Evolutionary conservation across 2,888 invertebrate genomes (phyloP), one percentile per base, ranked within the genome.

Genomic region (Drosophila nigritarsus): DNA sequence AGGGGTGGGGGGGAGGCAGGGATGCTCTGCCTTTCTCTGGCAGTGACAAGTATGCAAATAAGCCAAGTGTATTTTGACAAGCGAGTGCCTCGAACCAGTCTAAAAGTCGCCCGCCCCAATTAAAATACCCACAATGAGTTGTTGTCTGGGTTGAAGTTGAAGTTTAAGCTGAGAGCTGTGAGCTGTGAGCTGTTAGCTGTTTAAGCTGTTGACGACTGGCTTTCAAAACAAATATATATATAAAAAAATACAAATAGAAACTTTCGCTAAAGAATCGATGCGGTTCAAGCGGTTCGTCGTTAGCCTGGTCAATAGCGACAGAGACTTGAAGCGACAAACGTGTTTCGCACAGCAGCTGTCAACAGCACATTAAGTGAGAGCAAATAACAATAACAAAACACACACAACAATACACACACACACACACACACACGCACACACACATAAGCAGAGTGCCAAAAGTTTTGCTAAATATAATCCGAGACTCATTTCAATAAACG

Each of bases 401-500:
- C 64, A 56, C 42, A 24, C 24, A 24, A 24, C 24, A 24, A 24
- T 24, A 24, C 24, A 67, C 73, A 73, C 64, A 73, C 63, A 24
- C 24, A 67, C 73, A 73, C 64, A 73, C 63, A 53, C 38, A 66
- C 51, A 64, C 48, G 54, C 53, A 55, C 59, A 65, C 34, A 73
- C 61, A 64, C 56, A 62, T 1, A 74, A 34, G 34, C 49, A 58
- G 51, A 49, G 62, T 70, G 65, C 61, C 79, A 75, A 84, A 77
- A 77, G 64, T 71, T 55, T 82, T 59, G 75, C 75, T 85, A 84
- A 83, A 87, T 87, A 86, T 87, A 86, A 87, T 82, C 73, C 63
- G 66, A 79, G 80, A 82, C 84, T 87, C 83, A 86, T 86, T 87
- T 84, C 86, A 87, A 87, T 87, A 83, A 66, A 77, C 70, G 81